Conservation (phyloP, 2,113 vertebrate species). For the Neotoma lepida region DNA sequence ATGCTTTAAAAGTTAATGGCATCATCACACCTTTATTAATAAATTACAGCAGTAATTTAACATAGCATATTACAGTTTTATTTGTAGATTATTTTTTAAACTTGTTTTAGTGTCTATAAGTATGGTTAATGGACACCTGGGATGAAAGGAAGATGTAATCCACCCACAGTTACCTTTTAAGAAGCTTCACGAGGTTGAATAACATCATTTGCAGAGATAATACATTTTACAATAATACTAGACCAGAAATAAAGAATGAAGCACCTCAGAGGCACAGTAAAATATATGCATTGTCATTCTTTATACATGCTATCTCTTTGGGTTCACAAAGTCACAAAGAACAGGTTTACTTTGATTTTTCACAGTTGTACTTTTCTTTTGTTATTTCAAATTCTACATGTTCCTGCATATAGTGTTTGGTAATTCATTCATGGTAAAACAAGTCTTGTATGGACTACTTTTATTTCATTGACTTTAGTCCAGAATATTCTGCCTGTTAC, state of each 20-base stretch:
- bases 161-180: background rate
- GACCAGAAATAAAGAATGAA: background rate
- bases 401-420: background rate
- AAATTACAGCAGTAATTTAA: constrained; percentile 34
- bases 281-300: background rate
- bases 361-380: constrained; percentile 36
- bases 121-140: constrained; percentile 20
- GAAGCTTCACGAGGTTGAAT: background rate
- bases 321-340: background rate
- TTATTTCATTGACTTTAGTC: constrained; percentile 33
- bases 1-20: constrained; percentile 57
- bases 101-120: background rate
- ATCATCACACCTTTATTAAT: constrained; percentile 30
- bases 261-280: background rate
- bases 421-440: background rate
- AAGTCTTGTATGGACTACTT: constrained; percentile 27
- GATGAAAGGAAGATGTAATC: constrained; percentile 16
- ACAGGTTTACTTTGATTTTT: constrained; percentile 49
- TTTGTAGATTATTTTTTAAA: background rate
- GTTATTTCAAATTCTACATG: background rate
- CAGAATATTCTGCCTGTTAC: constrained; percentile 31
- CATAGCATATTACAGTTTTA: constrained; percentile 9
- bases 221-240: constrained; percentile 5
- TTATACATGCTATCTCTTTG: background rate
- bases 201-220: constrained; percentile 34